phyloP scores from a whole-genome alignment of 2,888 invertebrate species.

The Anarsia innoxiella region DNA sequence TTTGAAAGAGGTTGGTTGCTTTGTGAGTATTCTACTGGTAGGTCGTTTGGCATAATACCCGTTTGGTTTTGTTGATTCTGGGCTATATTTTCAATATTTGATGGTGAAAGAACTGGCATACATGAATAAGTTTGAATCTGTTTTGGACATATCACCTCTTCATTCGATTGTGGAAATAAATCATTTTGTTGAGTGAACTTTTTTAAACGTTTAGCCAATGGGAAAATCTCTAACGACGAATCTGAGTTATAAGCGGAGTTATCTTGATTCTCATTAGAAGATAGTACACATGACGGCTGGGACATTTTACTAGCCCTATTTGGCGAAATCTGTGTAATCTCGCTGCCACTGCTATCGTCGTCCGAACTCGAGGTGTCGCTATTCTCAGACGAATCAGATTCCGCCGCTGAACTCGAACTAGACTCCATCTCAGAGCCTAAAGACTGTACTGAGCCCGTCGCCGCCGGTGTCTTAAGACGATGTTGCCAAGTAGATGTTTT shows the following conservation, averaged over 20 bases:
- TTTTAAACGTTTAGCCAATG: constrained; percentile 6
- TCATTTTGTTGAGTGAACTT: too few species aligned
- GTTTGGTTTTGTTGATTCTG: background rate
- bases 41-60: background rate
- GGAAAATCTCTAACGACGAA: constrained; percentile 6
- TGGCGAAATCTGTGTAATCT: too few species aligned
- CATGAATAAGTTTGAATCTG: too few species aligned
- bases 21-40: background rate
- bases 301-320: too few species aligned
- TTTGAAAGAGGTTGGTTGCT: background rate
- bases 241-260: constrained; percentile 1
- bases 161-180: constrained; percentile 5
- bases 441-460: background rate
- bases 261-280: background rate
- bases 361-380: background rate
- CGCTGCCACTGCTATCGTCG: background rate
- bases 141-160: too few species aligned
- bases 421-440: background rate
- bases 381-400: background rate
- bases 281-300: too few species aligned
- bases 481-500: background rate
- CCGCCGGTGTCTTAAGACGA: background rate
- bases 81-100: background rate
- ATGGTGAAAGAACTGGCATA: background rate
- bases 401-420: background rate